phyloP scores from a whole-genome alignment of 1,140 invertebrate species.

The Drosophila pectinifera region DNA sequence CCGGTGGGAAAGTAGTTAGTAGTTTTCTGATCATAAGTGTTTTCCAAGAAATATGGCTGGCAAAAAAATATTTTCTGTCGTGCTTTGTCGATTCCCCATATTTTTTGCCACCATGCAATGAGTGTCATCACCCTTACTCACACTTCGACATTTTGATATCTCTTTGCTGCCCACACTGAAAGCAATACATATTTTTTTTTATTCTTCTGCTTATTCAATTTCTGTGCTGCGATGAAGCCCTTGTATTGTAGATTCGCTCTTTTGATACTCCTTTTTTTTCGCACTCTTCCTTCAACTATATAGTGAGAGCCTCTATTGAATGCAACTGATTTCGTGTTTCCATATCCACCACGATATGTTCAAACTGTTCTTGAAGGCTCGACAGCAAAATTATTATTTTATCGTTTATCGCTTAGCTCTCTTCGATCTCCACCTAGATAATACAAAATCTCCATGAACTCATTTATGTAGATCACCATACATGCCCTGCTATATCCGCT shows the following conservation, averaged over 20 bases:
- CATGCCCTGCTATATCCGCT: not conserved
- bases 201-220: not conserved
- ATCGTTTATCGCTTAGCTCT: slow-evolving; percentile 6
- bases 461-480: not conserved
- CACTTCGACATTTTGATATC: slow-evolving; percentile 9
- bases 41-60: too few relatives aligned
- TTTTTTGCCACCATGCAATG: not conserved
- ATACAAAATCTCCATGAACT: slow-evolving; percentile 10
- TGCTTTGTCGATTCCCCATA: too few relatives aligned
- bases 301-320: slow-evolving; percentile 1
- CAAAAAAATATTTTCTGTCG: too few relatives aligned
- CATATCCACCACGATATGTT: slow-evolving; percentile 23
- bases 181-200: slow-evolving; percentile 3
- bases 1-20: too few relatives aligned
- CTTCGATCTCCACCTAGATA: slow-evolving; percentile 5
- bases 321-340: slow-evolving; percentile 3
- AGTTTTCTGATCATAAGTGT: too few relatives aligned
- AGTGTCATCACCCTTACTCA: not conserved
- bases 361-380: slow-evolving; percentile 4
- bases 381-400: too few relatives aligned
- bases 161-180: slow-evolving; percentile 4
- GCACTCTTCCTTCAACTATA: slow-evolving; percentile 16
- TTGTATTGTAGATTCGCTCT: not conserved
- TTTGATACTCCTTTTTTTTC: slow-evolving; percentile 6
- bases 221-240: slow-evolving; percentile 6